These are phyloP conservation scores for Morone saxatilis DNA, from an alignment of 2,113 vertebrate genomes.

Conservation along the genomic window DNA sequence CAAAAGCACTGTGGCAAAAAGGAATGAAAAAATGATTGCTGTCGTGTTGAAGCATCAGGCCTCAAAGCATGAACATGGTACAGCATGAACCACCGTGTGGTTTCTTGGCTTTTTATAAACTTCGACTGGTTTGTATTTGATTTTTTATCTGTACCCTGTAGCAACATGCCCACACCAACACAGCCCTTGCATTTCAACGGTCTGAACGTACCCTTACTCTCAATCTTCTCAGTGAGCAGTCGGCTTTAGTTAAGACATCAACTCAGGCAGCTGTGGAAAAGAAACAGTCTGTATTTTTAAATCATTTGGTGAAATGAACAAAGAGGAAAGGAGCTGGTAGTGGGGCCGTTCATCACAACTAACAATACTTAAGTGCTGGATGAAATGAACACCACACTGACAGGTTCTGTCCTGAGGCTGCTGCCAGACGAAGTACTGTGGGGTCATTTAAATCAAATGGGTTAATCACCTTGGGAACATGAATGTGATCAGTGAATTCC, in stretches of 20 bases:
- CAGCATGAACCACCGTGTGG: background rate
- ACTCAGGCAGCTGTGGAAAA: constrained; percentile 4
- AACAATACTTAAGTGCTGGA: background rate
- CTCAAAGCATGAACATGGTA: constrained; percentile 2
- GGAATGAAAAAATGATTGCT: background rate
- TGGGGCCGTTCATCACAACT: background rate
- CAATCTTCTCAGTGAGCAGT: constrained; percentile 8
- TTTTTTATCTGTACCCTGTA: constrained; percentile 1
- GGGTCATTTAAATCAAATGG: constrained; percentile 9
- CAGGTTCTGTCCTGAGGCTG: background rate
- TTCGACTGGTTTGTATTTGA: background rate
- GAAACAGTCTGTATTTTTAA: constrained; percentile 6
- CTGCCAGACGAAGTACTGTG: background rate
- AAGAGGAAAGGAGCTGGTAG: background rate
- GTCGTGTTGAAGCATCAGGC: background rate
- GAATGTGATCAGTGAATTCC: too few relatives aligned
- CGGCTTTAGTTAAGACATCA: constrained; percentile 15
- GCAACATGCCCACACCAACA: background rate
- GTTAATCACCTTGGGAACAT: background rate
- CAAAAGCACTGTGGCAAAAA: background rate
- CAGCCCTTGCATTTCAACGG: background rate
- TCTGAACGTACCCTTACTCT: background rate
- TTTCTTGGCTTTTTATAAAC: constrained; percentile 12
- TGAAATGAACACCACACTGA: background rate
- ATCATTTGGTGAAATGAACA: constrained; percentile 5